Base-by-base conservation (phyloP, 2,113 vertebrate species). In the Andinoacara biseriatus region DNA sequence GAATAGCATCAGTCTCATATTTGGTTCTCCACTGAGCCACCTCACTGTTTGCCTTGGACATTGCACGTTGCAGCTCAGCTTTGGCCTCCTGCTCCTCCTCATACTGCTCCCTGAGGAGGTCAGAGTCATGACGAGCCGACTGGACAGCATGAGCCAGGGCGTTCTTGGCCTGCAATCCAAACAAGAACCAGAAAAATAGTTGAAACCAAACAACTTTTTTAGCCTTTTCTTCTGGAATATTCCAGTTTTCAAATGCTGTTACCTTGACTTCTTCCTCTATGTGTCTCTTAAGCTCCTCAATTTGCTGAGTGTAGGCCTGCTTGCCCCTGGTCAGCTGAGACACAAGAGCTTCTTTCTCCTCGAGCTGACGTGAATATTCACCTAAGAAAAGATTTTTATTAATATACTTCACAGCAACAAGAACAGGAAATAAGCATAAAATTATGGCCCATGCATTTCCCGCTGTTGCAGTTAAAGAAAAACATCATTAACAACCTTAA, bases 31-130 rank as follows among this genome's bases (percentile, higher is more conserved):
- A 97, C 88, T 96, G 96, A 86, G 96, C 95, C 10, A 97, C 96
- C 90, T 97, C 96, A 3, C 93, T 94, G 91, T 97, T 97, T 90
- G 96, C 96, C 88, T 97, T 97, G 91, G 97, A 97, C 94, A 97
- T 86, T 2, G 86, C 91, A 24, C 96, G 87, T 90, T 97, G 97
- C 74, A 97, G 93, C 84, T 97, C 97, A 1, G 94, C 93, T 40
- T 97, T 97, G 65, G 65, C 65, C 15, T 69, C 65, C 65, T 69
- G 65, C 40, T 69, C 65, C 84, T 97, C 96, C 90, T 97, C 96
- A 31, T 92, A 96, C 88, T 97, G 96, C 83, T 96, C 95, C 84
- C 95, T 92, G 81, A 95, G 94, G 65, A 95, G 86, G 56, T 95
- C 95, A 76, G 94, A 95, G 91, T 95, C 95, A 75, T 95, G 95